phyloP scores from a whole-genome alignment of 1,140 invertebrate species.

The Penaeus indicus region DNA sequence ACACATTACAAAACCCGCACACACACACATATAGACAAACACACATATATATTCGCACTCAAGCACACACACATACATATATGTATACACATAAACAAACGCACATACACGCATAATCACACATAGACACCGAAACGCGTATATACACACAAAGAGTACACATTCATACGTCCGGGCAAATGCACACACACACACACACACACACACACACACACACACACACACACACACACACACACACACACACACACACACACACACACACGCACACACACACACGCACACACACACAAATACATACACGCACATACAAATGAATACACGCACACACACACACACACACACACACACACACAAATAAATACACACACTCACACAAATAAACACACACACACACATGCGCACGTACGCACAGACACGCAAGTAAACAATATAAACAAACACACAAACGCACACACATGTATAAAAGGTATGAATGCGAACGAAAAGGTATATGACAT shows the following conservation, averaged over 20 bases:
- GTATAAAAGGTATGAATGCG: no score
- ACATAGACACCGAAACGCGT: conserved; percentile 10
- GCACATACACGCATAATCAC: neutral
- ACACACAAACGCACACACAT: conserved; percentile 5
- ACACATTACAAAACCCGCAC: neutral
- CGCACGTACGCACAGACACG: no score
- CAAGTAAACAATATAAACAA: neutral
- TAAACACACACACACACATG: no score
- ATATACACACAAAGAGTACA: neutral
- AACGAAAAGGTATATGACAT: no score
- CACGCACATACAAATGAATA: no score
- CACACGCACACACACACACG: conserved; percentile 9
- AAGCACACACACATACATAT: conserved; percentile 7
- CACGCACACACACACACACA: no score
- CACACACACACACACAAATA: no score
- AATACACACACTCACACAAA: no score
- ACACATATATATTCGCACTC: conserved; percentile 1
- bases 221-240: conserved; percentile 10
- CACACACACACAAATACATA: no score
- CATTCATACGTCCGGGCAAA: neutral
- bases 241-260: conserved; percentile 10
- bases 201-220: conserved; percentile 10
- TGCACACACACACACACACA: conserved; percentile 10
- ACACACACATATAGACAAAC: neutral
- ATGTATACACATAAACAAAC: conserved; percentile 1